Evolutionary conservation across 2,797 vertebrate species (phyloP), one percentile per base, ranked within the genome.

Genomic region (Poliocrania exsul): DNA sequence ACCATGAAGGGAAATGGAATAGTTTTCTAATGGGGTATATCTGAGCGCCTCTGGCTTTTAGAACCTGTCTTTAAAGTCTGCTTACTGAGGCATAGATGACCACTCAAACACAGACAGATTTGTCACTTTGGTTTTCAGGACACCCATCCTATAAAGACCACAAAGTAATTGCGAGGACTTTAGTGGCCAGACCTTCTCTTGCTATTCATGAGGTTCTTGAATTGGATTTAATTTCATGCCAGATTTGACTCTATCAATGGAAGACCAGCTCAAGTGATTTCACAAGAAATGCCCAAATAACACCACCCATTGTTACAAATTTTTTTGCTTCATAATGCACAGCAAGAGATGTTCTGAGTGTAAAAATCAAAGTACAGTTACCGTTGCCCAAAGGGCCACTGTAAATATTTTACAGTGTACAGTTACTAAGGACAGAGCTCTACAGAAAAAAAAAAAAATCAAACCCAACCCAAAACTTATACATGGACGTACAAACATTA

Each of bases 191-290:
- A 92, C 87, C 88, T 94, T 93, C 79, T 88, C 90, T 93, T 94
- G 96, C 93, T 96, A 95, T 95, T 97, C 95, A 94, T 94, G 92
- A 96, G 73, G 66, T 91, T 94, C 82, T 81, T 77, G 92, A 95
- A 95, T 85, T 96, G 85, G 87, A 96, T 96, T 96, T 94, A 95
- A 96, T 97, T 97, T 97, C 96, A 95, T 97, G 94, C 93, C 94
- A 97, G 94, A 96, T 97, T 97, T 96, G 95, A 91, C 78, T 88
- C 78, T 81, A 66, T 96, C 96, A 94, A 91, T 91, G 62, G 82
- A 94, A 94, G 61, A 89, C 81, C 92, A 94, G 80, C 79, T 95
- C 81, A 95, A 96, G 92, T 75, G 33, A 86, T 93, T 94, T 93
- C 85, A 92, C 88, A 90, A 95, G 93, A 94, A 96, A 95, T 81